Percentiles rank a stretch among this genome's conserved stretches.
These are phyloP conservation scores for Anolis carolinensis DNA, from an alignment of 2,113 vertebrate genomes.

Conservation along the genomic window DNA sequence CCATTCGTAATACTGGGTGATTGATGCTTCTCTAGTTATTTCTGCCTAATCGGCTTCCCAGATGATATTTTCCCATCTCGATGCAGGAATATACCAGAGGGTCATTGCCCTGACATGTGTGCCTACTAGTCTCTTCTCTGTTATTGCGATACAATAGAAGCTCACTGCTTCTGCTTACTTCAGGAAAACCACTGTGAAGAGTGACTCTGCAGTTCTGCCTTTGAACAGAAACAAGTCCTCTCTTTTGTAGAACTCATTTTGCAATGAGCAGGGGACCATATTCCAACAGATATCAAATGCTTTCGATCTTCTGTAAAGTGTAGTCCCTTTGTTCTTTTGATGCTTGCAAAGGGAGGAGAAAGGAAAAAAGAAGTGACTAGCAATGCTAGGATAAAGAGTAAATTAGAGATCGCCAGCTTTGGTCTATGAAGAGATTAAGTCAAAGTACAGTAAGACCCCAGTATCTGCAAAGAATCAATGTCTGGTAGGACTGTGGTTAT, in stretches of 20 bases:
- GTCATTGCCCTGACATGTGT: not conserved
- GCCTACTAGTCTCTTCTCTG: not conserved
- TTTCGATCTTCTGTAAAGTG: not conserved
- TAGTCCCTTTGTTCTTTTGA: not conserved
- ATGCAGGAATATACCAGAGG: not conserved
- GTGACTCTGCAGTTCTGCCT: not conserved
- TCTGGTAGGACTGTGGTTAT: too few relatives aligned
- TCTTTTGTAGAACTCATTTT: conserved; percentile 12
- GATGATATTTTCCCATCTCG: conserved; percentile 2
- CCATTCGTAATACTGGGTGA: not conserved
- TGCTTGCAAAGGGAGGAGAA: not conserved
- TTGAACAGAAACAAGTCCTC: not conserved
- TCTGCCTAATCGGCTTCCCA: not conserved
- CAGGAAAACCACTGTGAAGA: not conserved
- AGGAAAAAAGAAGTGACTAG: not conserved
- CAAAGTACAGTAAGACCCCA: not conserved
- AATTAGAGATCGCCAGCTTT: not conserved
- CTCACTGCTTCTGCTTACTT: conserved; percentile 2
- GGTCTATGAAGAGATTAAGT: not conserved
- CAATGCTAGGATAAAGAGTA: not conserved
- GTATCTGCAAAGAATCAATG: too few relatives aligned
- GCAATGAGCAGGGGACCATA: not conserved
- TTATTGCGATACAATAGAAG: not conserved
- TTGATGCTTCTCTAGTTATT: not conserved
- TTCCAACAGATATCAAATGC: not conserved